phyloP scores from a whole-genome alignment of 2,888 invertebrate species.

The Byasa hedistus region DNA sequence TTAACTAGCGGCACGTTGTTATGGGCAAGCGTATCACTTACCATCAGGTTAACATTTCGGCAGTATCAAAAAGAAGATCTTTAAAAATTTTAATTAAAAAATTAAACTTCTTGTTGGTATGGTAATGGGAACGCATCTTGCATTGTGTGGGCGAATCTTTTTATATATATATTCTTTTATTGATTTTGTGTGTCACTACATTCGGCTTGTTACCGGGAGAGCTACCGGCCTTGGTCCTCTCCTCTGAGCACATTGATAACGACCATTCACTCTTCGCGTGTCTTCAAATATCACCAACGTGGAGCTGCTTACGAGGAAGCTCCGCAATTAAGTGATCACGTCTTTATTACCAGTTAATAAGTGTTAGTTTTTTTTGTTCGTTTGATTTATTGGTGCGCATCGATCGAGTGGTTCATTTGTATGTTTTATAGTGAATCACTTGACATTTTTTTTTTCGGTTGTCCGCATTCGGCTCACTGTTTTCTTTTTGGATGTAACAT shows the following conservation, averaged over 20 bases:
- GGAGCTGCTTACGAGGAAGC: slow-evolving; percentile 15
- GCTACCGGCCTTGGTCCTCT: slow-evolving; percentile 68
- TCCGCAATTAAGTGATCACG: slow-evolving; percentile 30
- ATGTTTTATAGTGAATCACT: slow-evolving; percentile 67
- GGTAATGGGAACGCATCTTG: slow-evolving; percentile 43
- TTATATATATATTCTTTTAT: slow-evolving; percentile 62
- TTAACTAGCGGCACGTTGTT: too few relatives aligned
- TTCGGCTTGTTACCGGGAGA: slow-evolving; percentile 58
- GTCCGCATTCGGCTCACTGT: slow-evolving; percentile 39
- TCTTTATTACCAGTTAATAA: slow-evolving; percentile 41
- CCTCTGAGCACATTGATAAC: slow-evolving; percentile 46
- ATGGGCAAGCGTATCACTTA: too few relatives aligned
- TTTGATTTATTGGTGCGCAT: slow-evolving; percentile 27
- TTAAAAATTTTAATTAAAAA: not conserved
- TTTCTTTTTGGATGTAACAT: slow-evolving; percentile 54
- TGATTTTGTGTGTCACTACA: slow-evolving; percentile 60
- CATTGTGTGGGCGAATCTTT: slow-evolving; percentile 63
- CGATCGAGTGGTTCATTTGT: slow-evolving; percentile 38
- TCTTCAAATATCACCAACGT: slow-evolving; percentile 45
- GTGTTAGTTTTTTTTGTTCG: slow-evolving; percentile 35
- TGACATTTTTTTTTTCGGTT: slow-evolving; percentile 47
- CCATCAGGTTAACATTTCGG: too few relatives aligned
- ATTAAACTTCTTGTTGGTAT: not conserved
- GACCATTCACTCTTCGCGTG: slow-evolving; percentile 51
- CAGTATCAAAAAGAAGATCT: too few relatives aligned